These are phyloP conservation scores for Silurus lanzhouensis DNA, from an alignment of 2,797 vertebrate species.

Conservation along the genomic window DNA sequence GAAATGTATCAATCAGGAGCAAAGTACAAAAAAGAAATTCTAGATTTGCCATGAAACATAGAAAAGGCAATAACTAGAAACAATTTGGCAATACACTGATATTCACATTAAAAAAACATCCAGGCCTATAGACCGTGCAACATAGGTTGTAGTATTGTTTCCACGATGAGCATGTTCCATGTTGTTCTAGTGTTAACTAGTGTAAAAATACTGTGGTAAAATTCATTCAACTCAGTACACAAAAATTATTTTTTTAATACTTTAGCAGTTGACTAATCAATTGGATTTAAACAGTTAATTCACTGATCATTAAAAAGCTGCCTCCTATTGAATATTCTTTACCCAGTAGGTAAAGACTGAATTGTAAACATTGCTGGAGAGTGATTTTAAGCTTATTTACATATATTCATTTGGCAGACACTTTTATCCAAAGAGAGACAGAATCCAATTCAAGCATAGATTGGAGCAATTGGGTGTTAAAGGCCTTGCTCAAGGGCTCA, in stretches of 20 bases:
- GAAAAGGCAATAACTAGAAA: background rate
- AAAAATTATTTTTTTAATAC: background rate
- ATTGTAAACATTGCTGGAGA: constrained; percentile 2
- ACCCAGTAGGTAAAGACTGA: background rate
- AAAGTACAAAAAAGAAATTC: background rate
- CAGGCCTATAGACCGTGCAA: background rate
- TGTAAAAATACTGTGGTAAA: background rate
- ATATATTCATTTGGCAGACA: background rate
- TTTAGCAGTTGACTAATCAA: too few relatives aligned
- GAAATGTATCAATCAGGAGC: background rate
- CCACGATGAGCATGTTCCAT: too few relatives aligned
- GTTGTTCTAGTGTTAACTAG: background rate
- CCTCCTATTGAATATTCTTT: background rate
- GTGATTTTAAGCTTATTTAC: background rate
- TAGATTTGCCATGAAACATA: background rate
- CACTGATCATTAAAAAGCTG: background rate
- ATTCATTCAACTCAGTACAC: background rate
- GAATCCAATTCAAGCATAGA: constrained; percentile 1
- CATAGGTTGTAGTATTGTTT: background rate
- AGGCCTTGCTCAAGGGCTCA: background rate
- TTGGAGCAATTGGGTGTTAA: constrained; percentile 4
- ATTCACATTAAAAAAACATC: too few relatives aligned
- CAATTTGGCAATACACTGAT: too few relatives aligned
- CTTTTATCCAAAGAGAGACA: background rate
- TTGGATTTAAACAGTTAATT: background rate